Percentiles rank a stretch among this genome's conserved stretches.
phyloP scores from a whole-genome alignment of 2,888 invertebrate genomes.

The Drosophila mimica region DNA sequence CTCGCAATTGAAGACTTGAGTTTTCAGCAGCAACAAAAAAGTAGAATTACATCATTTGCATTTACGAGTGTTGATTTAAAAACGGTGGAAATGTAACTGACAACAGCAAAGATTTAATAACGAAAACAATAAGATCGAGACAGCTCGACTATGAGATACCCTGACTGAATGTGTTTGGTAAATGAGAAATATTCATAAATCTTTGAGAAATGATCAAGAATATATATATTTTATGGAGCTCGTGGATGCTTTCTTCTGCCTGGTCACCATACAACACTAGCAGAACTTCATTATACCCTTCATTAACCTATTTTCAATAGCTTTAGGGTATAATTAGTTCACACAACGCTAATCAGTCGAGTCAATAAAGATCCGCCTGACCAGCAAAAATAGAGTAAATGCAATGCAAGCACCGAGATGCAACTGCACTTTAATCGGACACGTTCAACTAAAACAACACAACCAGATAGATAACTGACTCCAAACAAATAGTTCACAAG shows the following conservation, averaged over 20 bases:
- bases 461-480: conserved; percentile 32
- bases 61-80: not conserved
- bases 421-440: conserved; percentile 49
- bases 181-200: not conserved
- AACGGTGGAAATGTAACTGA: conserved; percentile 19
- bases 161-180: not conserved
- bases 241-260: not conserved
- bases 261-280: not conserved
- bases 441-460: conserved; percentile 13
- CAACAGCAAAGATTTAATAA: conserved; percentile 40
- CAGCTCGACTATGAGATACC: not conserved
- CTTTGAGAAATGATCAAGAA: not conserved
- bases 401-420: not conserved
- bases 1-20: conserved; percentile 12
- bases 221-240: not conserved
- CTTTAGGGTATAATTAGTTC: conserved; percentile 33
- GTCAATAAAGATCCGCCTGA: conserved; percentile 47
- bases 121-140: not conserved
- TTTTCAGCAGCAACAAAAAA: too few species aligned
- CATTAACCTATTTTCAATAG: not conserved
- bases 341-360: conserved; percentile 48
- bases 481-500: conserved; percentile 28
- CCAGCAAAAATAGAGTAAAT: conserved; percentile 19
- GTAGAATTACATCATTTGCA: not conserved
- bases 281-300: not conserved